A percentile compares a stretch with the other conserved stretches of the same genome.
Evolutionary conservation across 2,888 invertebrate genomes (phyloP).

Genomic region (Malachius bipustulatus): DNA sequence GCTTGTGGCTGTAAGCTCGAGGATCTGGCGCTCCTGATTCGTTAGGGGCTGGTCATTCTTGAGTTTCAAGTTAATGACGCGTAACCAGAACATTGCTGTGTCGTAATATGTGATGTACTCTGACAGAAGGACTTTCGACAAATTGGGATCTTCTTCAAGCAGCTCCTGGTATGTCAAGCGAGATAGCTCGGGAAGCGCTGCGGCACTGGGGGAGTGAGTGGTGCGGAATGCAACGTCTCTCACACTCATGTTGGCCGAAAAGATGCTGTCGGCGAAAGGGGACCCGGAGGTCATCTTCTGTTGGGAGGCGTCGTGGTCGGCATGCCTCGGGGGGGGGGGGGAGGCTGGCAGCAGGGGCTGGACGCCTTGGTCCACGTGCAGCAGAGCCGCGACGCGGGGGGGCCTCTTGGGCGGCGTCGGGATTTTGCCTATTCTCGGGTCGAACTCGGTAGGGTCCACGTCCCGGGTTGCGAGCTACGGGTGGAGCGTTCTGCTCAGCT

Average conservation of each 20-base stretch:
- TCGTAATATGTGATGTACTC: slow-evolving; percentile 13
- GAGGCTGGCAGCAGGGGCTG: no score
- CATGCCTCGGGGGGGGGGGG: no score
- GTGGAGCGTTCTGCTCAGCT: no score
- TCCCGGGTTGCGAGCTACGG: no score
- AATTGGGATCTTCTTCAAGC: slow-evolving; percentile 10
- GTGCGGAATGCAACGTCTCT: slow-evolving; percentile 7
- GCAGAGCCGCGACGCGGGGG: no score
- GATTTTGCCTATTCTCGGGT: no score
- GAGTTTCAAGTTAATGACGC: slow-evolving; percentile 11
- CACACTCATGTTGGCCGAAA: slow-evolving; percentile 5
- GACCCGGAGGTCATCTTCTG: slow-evolving; percentile 1
- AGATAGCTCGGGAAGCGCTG: slow-evolving; percentile 10
- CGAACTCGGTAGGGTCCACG: no score
- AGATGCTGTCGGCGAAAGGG: not conserved
- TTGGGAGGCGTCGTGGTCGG: no score
- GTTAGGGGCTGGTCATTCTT: slow-evolving; percentile 13
- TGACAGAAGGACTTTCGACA: slow-evolving; percentile 10
- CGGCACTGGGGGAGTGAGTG: slow-evolving; percentile 10
- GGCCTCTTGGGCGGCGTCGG: no score
- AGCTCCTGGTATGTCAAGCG: slow-evolving; percentile 11
- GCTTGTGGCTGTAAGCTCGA: no score
- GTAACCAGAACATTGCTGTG: slow-evolving; percentile 14
- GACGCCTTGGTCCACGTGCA: no score
- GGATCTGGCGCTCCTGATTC: no score